A percentile compares a stretch with the other conserved stretches of the same genome.
These are phyloP conservation scores for Aplocera efformata DNA, from an alignment of 2,888 invertebrate genomes.

Conservation along the genomic window DNA sequence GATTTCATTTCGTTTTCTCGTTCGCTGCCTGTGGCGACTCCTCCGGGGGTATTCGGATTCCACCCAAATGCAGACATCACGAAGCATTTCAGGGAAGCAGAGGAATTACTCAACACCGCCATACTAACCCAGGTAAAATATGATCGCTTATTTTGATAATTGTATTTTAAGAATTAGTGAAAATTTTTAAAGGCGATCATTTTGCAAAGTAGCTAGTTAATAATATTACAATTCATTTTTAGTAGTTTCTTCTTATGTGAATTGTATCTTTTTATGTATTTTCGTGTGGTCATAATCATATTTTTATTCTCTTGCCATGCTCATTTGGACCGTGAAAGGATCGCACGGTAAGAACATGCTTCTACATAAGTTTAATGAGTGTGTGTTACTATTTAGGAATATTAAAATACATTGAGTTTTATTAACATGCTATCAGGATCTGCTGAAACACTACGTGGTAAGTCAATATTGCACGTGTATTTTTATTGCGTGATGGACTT, in stretches of 20 bases:
- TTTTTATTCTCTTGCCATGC: conserved; percentile 39
- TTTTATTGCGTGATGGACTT: no score
- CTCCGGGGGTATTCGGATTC: conserved; percentile 94
- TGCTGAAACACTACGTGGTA: conserved; percentile 63
- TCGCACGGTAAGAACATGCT: conserved; percentile 58
- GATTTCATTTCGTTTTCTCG: conserved; percentile 84
- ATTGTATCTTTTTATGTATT: conserved; percentile 5
- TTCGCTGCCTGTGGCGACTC: conserved; percentile 87
- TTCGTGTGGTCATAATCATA: conserved; percentile 22
- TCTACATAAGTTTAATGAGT: background rate
- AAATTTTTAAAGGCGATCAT: no score
- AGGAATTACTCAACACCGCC: conserved; percentile 86
- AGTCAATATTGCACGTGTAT: no score
- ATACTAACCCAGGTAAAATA: conserved; percentile 87
- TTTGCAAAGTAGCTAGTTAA: no score
- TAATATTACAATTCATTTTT: no score
- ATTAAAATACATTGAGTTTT: conserved; percentile 31
- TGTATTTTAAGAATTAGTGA: no score
- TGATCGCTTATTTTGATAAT: no score
- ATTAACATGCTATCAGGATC: conserved; percentile 70
- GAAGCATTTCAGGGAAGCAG: conserved; percentile 93
- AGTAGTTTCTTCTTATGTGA: background rate
- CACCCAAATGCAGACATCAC: conserved; percentile 96
- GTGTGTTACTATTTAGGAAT: background rate
- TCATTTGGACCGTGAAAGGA: conserved; percentile 47